These are phyloP conservation scores for Pogonomyrmex barbatus DNA, from an alignment of 1,140 invertebrate species.

Conservation along the genomic window DNA sequence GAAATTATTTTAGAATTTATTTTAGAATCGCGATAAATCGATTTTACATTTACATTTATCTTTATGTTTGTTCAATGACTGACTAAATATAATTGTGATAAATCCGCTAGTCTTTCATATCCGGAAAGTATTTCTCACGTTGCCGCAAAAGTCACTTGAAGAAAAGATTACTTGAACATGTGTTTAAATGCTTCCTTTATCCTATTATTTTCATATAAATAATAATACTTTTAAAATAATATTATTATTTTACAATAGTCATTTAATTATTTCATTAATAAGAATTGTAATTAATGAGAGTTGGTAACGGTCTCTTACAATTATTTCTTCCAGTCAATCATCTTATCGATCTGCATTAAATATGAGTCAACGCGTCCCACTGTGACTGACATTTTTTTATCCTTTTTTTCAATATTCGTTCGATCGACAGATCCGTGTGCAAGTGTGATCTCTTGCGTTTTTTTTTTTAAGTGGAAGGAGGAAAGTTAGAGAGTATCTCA, in stretches of 20 bases:
- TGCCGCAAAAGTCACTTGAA: not conserved
- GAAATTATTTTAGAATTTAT: not conserved
- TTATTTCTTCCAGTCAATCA: not conserved
- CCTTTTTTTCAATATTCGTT: not conserved
- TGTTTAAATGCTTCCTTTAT: not conserved
- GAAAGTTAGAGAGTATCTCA: constrained; percentile 60
- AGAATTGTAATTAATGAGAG: not conserved
- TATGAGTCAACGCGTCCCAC: not conserved
- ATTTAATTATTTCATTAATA: not conserved
- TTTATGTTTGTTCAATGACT: constrained; percentile 5
- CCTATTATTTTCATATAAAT: not conserved
- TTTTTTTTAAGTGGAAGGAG: constrained; percentile 60
- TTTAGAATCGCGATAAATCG: constrained; percentile 23
- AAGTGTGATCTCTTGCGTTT: constrained; percentile 25
- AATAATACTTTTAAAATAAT: not conserved
- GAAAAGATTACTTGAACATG: not conserved
- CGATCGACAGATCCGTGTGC: not conserved
- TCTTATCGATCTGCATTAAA: not conserved
- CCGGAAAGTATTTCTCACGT: not conserved
- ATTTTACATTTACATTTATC: not conserved
- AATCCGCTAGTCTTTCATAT: not conserved
- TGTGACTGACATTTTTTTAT: not conserved
- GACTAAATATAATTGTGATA: constrained; percentile 6
- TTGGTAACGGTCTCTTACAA: not conserved
- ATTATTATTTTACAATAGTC: not conserved